Conservation (phyloP, 2,797 vertebrate genomes). For the Siniperca scherzeri region DNA sequence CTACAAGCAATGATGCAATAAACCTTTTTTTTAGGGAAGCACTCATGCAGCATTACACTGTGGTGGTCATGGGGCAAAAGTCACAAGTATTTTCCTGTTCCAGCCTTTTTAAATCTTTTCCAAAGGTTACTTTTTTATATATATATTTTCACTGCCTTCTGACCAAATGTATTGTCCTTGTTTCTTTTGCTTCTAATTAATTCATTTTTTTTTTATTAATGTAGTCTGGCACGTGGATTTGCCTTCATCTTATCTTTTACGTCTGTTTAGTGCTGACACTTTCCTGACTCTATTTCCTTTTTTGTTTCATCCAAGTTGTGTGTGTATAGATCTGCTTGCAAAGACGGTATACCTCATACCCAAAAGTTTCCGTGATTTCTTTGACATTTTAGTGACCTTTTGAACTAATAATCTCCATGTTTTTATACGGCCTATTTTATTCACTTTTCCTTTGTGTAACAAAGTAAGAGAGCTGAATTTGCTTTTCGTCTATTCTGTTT, state of each 20-base stretch:
- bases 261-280: slow-evolving; percentile 30
- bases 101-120: slow-evolving; percentile 12
- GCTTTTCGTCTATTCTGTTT: slow-evolving; percentile 48
- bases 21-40: slow-evolving; percentile 61
- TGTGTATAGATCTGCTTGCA: neutral
- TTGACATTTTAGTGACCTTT: slow-evolving; percentile 53
- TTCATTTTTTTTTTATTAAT: neutral
- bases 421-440: slow-evolving; percentile 11
- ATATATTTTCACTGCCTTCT: neutral
- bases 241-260: slow-evolving; percentile 30
- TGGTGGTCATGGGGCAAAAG: slow-evolving; percentile 33
- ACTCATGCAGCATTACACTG: slow-evolving; percentile 32
- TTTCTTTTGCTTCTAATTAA: slow-evolving; percentile 8
- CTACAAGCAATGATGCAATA: slow-evolving; percentile 63
- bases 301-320: slow-evolving; percentile 27
- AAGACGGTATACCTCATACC: neutral
- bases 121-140: neutral
- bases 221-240: slow-evolving; percentile 18
- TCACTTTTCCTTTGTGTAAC: slow-evolving; percentile 36
- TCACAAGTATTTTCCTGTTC: slow-evolving; percentile 26
- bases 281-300: slow-evolving; percentile 7
- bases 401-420: slow-evolving; percentile 26
- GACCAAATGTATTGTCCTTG: neutral
- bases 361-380: slow-evolving; percentile 24
- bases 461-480: slow-evolving; percentile 45